phyloP scores from a whole-genome alignment of 1,140 invertebrate genomes.

The Steinernema feltiae region DNA sequence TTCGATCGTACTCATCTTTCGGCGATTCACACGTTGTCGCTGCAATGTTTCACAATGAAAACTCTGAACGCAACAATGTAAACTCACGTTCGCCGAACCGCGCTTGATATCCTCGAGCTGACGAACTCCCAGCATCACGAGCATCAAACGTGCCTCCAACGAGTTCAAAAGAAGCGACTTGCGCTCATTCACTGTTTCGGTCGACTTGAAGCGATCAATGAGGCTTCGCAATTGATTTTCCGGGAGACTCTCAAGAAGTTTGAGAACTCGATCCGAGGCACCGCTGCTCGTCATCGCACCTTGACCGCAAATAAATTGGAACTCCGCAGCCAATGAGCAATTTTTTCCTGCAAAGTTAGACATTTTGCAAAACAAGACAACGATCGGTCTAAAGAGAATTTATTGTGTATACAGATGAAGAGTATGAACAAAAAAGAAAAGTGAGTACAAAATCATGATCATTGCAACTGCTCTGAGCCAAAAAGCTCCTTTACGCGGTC shows the following conservation, averaged over 20 bases:
- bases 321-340: no score
- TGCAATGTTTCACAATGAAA: neutral
- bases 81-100: no score
- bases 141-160: neutral
- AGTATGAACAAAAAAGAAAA: neutral
- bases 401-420: neutral
- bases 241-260: neutral
- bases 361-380: neutral
- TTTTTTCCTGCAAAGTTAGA: no score
- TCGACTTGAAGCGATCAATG: neutral
- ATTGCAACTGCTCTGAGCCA: no score
- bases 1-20: no score
- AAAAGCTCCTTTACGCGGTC: constrained; percentile 7
- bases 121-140: neutral
- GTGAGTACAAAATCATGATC: neutral
- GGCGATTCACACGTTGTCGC: no score
- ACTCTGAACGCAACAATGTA: neutral
- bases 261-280: neutral
- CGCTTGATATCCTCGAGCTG: neutral
- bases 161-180: neutral
- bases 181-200: neutral
- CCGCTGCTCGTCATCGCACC: neutral
- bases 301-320: no score
- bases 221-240: neutral
- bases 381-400: neutral